Percentiles rank a stretch among this genome's conserved stretches.
These are phyloP conservation scores for Lepisosteus osseus DNA, from an alignment of 2,113 vertebrate species.

Conservation along the genomic window DNA sequence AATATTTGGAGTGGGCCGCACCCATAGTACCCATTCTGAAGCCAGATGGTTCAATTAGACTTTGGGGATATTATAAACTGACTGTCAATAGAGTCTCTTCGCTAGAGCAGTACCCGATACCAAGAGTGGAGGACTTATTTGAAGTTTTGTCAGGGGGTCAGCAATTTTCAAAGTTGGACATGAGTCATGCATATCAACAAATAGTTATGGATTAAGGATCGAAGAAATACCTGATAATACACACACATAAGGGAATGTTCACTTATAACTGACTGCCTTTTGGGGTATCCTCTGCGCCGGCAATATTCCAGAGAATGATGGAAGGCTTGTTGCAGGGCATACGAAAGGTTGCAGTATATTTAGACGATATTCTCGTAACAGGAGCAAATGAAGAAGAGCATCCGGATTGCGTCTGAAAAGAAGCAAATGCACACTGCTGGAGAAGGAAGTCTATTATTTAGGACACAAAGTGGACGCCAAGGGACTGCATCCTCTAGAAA, in stretches of 20 bases:
- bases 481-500: not conserved
- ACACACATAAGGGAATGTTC: slow-evolving; percentile 28
- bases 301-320: slow-evolving; percentile 29
- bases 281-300: slow-evolving; percentile 25
- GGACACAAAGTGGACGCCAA: slow-evolving; percentile 15
- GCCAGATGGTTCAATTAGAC: slow-evolving; percentile 6
- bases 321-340: slow-evolving; percentile 19
- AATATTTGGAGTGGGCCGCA: slow-evolving; percentile 17
- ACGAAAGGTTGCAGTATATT: slow-evolving; percentile 12
- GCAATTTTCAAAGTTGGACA: slow-evolving; percentile 24
- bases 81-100: slow-evolving; percentile 27
- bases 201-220: slow-evolving; percentile 20
- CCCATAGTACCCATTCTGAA: slow-evolving; percentile 17
- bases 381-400: slow-evolving; percentile 9
- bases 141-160: slow-evolving; percentile 8
- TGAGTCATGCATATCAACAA: slow-evolving; percentile 36
- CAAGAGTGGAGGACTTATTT: slow-evolving; percentile 24
- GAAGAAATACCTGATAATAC: slow-evolving; percentile 19
- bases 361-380: slow-evolving; percentile 29
- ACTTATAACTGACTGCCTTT: slow-evolving; percentile 20
- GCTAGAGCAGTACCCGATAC: slow-evolving; percentile 28
- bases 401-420: not conserved
- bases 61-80: slow-evolving; percentile 30
- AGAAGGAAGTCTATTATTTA: slow-evolving; percentile 17
- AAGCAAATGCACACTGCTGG: slow-evolving; percentile 18